Evolutionary conservation across 1,140 invertebrate genomes (phyloP).

Genomic region (Aphis craccivora): DNA sequence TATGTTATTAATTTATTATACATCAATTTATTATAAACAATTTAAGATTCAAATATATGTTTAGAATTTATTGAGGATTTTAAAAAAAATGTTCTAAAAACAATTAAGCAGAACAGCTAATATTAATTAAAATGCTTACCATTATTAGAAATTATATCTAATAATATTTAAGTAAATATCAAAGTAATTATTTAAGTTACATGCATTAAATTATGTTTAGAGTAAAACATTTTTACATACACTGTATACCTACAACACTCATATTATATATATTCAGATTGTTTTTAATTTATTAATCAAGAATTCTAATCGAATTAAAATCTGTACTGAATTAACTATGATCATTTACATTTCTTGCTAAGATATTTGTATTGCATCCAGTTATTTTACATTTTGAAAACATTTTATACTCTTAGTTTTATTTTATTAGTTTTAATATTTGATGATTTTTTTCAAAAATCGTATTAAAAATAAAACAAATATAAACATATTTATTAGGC

Average conservation of each 20-base stretch:
- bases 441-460: neutral
- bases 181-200: neutral
- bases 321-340: neutral
- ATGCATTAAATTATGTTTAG: neutral
- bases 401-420: neutral
- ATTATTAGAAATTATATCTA: neutral
- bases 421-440: neutral
- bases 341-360: neutral
- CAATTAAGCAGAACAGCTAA: neutral
- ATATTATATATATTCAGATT: neutral
- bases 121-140: neutral
- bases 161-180: neutral
- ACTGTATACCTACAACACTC: neutral
- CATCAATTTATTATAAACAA: neutral
- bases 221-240: neutral
- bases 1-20: neutral
- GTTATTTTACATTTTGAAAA: neutral
- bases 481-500: neutral
- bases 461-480: neutral
- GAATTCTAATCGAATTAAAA: neutral
- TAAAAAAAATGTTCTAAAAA: neutral
- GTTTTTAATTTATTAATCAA: neutral
- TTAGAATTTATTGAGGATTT: neutral
- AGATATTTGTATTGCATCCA: neutral
- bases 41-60: neutral